A percentile compares a stretch with the other conserved stretches of the same genome.
Conservation (phyloP, 2,113 vertebrate species). For the Corythaeola cristata region DNA sequence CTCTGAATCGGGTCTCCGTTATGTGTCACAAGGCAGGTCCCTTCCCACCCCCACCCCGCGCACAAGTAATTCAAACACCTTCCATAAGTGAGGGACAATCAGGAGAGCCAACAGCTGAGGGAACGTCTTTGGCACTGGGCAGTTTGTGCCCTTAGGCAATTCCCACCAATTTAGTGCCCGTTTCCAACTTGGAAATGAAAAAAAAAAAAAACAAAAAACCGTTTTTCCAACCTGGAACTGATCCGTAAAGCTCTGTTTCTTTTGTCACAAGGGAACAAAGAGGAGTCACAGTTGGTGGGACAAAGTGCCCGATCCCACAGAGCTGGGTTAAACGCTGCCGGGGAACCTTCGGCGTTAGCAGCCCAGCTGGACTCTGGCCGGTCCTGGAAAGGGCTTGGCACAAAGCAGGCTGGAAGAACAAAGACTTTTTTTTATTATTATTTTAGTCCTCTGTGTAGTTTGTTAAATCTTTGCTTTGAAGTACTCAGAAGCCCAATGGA, state of each 20-base stretch:
- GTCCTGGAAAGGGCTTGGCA: background rate
- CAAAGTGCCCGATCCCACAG: background rate
- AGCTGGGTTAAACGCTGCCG: background rate
- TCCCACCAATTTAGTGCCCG: background rate
- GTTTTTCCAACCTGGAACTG: background rate
- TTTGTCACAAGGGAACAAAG: background rate
- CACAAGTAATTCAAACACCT: background rate
- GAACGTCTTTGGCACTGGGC: background rate
- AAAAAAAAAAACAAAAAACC: background rate
- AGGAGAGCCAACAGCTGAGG: background rate
- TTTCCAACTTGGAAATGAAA: background rate
- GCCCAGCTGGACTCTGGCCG: background rate
- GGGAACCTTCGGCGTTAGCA: background rate
- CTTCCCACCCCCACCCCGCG: background rate
- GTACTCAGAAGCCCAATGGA: background rate
- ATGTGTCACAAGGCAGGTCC: background rate
- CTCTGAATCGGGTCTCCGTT: background rate
- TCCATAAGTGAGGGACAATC: background rate
- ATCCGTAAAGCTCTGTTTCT: background rate
- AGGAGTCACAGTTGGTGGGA: background rate
- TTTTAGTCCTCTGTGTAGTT: background rate
- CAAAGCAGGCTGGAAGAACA: background rate
- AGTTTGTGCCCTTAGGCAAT: background rate
- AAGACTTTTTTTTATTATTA: background rate
- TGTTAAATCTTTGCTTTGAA: background rate